These are phyloP conservation scores for Corythaeola cristata DNA, from an alignment of 2,113 vertebrate genomes.

Conservation along the genomic window DNA sequence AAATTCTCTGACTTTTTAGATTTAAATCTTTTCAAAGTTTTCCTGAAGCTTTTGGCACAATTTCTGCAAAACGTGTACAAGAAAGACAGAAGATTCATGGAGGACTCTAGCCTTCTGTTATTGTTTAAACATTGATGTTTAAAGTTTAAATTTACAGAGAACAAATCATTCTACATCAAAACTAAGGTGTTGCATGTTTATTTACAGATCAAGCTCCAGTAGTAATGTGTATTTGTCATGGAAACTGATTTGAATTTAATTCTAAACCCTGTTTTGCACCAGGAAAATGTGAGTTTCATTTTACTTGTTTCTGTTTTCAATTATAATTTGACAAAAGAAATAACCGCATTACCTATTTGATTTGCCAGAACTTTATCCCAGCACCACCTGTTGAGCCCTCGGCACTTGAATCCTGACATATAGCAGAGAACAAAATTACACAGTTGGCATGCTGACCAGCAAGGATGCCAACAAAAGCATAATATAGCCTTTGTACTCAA, in stretches of 20 bases:
- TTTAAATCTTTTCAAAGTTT: slow-evolving; percentile 20
- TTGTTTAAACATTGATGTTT: slow-evolving; percentile 2
- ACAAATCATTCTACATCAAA: slow-evolving; percentile 33
- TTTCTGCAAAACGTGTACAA: background rate
- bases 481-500: slow-evolving; percentile 76
- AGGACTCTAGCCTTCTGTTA: background rate
- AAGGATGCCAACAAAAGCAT: slow-evolving; percentile 80
- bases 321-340: slow-evolving; percentile 83
- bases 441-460: slow-evolving; percentile 67
- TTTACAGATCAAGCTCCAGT: slow-evolving; percentile 41
- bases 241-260: slow-evolving; percentile 68
- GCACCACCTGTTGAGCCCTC: slow-evolving; percentile 79
- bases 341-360: slow-evolving; percentile 76
- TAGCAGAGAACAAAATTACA: slow-evolving; percentile 75
- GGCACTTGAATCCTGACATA: slow-evolving; percentile 75
- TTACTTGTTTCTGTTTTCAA: slow-evolving; percentile 77
- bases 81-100: background rate
- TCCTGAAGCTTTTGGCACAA: slow-evolving; percentile 22
- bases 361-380: slow-evolving; percentile 80
- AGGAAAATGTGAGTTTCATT: slow-evolving; percentile 73
- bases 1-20: slow-evolving; percentile 11
- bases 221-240: slow-evolving; percentile 60
- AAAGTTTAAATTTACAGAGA: slow-evolving; percentile 24
- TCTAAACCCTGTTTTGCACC: slow-evolving; percentile 56
- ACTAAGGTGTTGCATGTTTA: slow-evolving; percentile 54